A percentile compares a stretch with the other conserved stretches of the same genome.
phyloP scores from a whole-genome alignment of 2,113 vertebrate species.

The Porphyrio hochstetteri region DNA sequence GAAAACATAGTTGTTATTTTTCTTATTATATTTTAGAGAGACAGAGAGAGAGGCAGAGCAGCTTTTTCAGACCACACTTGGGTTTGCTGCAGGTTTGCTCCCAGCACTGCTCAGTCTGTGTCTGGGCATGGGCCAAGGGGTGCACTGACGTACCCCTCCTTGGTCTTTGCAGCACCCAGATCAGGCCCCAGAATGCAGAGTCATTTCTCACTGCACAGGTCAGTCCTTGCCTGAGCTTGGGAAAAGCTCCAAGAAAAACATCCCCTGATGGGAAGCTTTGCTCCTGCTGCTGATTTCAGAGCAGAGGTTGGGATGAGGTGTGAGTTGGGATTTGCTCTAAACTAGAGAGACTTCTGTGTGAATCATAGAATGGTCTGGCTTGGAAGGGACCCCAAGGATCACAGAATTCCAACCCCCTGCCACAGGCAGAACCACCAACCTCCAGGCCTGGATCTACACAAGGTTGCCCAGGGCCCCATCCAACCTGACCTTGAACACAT shows the following conservation, averaged over 20 bases:
- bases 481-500: too few species aligned
- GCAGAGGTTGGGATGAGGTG: not conserved
- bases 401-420: too few species aligned
- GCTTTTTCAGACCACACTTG: not conserved
- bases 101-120: rapidly evolving
- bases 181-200: rapidly evolving
- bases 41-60: not conserved
- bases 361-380: too few species aligned
- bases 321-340: not conserved
- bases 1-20: constrained; percentile 22
- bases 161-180: rapidly evolving
- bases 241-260: not conserved
- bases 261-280: not conserved
- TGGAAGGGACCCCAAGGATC: too few species aligned
- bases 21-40: not conserved
- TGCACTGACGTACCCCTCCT: rapidly evolving
- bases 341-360: not conserved
- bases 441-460: too few species aligned
- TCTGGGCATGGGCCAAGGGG: rapidly evolving
- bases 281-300: not conserved
- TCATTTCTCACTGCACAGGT: rapidly evolving
- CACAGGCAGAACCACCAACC: too few species aligned
- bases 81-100: not conserved
- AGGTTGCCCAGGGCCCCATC: too few species aligned
- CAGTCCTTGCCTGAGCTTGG: rapidly evolving